A percentile compares a stretch with the other conserved stretches of the same genome.
Evolutionary conservation across 2,113 vertebrate genomes (phyloP).

Genomic region (Myotis lucifugus): DNA sequence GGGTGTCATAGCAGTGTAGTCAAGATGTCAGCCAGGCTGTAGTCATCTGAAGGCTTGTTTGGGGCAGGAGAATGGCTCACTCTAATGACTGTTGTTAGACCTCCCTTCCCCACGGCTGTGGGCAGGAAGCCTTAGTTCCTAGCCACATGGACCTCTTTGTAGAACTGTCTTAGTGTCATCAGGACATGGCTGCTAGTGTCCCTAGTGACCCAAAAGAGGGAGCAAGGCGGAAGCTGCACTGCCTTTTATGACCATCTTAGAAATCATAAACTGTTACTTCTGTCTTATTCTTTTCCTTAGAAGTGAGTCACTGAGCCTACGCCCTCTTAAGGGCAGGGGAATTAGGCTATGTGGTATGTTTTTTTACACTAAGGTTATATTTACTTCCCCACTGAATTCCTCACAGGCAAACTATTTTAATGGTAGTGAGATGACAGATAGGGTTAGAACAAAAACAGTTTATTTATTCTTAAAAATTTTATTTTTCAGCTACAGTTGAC

Average conservation of each 20-base stretch:
- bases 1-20: background rate
- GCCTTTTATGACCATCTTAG: background rate
- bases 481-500: background rate
- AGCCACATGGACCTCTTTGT: background rate
- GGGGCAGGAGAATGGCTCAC: background rate
- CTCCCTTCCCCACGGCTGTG: background rate
- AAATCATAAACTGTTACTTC: background rate
- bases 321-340: background rate
- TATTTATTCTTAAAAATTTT: background rate
- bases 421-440: background rate
- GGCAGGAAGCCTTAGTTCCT: background rate
- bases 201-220: background rate
- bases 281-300: background rate
- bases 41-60: constrained; percentile 20
- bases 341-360: background rate
- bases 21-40: background rate
- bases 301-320: background rate
- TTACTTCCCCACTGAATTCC: background rate
- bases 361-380: background rate
- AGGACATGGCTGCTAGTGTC: background rate
- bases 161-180: background rate
- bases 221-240: background rate
- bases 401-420: background rate
- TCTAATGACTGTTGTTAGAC: background rate
- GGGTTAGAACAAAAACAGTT: background rate